Base-by-base conservation (phyloP, 2,797 vertebrate species). In the Bovichtus variegatus region DNA sequence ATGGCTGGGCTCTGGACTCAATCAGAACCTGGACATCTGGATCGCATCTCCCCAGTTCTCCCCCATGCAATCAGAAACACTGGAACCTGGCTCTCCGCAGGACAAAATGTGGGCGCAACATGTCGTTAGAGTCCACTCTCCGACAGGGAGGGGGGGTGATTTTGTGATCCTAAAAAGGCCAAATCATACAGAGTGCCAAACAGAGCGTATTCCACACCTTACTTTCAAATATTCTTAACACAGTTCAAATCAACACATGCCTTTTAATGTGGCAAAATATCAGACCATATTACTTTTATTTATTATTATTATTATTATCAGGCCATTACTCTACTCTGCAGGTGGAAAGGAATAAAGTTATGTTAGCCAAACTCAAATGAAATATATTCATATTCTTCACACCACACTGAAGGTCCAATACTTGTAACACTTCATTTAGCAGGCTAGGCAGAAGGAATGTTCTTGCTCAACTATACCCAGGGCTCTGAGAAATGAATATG, bases 21-120 rank as follows among this genome's bases (percentile, higher is more conserved):
- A 96, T 98, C 96, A 95, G 88, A 88, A 78, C 89, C 84, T 78
- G 86, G 91, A 94, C 96, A 97, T 96, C 94, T 97, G 97, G 93
- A 97, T 97, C 93, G 82, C 82, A 96, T 97, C 94, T 95, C 86
- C 80, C 55, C 9, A 18, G 31, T 57, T 86, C 86, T 88, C 81
- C 76, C 68, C 81, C 80, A 86, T 86, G 82, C 89, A 93, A 94
- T 94, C 93, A 93, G 89, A 87, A 87, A 74, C 76, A 88, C 65
- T 80, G 84, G 81, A 83, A 84, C 68, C 29, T 59, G 60, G 76
- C 80, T 86, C 81, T 70, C 64, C 68, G 74, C 78, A 75, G 79
- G 78, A 89, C 84, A 84, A 91, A 90, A 95, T 90, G 90, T 94
- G 93, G 92, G 82, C 43, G 83, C 90, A 95, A 94, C 82, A 78